Evolutionary conservation across 2,797 vertebrate genomes (phyloP).

Genomic region (Luscinia megarhynchos): DNA sequence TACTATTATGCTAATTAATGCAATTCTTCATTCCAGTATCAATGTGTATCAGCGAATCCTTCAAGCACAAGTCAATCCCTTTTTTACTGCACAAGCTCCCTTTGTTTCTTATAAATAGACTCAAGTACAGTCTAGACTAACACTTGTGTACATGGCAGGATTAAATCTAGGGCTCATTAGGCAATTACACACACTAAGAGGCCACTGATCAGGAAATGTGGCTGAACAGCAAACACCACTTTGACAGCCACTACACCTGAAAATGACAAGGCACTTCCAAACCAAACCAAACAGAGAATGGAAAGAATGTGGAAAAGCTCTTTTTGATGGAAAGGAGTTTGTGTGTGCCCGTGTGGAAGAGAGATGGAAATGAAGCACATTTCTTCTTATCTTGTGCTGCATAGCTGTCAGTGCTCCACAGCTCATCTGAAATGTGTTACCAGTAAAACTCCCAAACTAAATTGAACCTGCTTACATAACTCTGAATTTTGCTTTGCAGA

Average conservation of each 20-base stretch:
- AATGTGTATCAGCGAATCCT: not conserved
- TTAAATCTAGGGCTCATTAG: not conserved
- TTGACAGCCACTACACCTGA: not conserved
- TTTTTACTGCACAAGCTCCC: not conserved
- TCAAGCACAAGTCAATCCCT: not conserved
- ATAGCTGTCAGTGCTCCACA: conserved; percentile 20
- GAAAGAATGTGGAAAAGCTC: not conserved
- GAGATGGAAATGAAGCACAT: not conserved
- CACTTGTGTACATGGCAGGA: not conserved
- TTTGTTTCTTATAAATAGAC: not conserved
- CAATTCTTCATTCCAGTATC: not conserved
- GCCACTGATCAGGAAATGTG: not conserved
- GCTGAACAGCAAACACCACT: not conserved
- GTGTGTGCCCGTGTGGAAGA: not conserved
- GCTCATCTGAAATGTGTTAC: conserved; percentile 20
- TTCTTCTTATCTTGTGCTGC: not conserved
- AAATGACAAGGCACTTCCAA: not conserved
- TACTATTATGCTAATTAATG: not conserved
- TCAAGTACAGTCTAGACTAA: not conserved
- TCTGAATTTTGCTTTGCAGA: not conserved
- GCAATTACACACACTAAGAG: not conserved
- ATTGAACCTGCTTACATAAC: conserved; percentile 20
- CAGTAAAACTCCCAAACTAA: conserved; percentile 34
- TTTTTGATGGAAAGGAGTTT: not conserved
- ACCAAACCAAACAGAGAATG: not conserved